A percentile compares a stretch with the other conserved stretches of the same genome.
Conservation (phyloP, 2,888 invertebrate genomes). For the Gonocerus acuteangulatus region DNA sequence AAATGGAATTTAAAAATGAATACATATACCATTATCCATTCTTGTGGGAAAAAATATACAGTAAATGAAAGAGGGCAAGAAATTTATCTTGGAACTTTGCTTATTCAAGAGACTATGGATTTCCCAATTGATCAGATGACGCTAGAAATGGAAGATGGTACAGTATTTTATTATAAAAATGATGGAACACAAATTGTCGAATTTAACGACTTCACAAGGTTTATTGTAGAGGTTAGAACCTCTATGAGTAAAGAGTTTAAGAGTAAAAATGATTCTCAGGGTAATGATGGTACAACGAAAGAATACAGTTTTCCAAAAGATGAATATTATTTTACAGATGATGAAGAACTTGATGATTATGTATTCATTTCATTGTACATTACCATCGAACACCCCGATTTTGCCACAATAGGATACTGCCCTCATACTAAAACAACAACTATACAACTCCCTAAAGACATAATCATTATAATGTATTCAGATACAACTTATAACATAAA, state of each 20-base stretch:
- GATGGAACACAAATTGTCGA: conserved; percentile 16
- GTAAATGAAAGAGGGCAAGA: neutral
- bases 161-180: neutral
- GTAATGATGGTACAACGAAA: too few relatives aligned
- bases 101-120: neutral
- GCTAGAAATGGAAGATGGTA: conserved; percentile 10
- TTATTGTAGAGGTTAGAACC: neutral
- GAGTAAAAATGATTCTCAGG: too few relatives aligned
- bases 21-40: neutral
- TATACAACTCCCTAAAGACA: conserved; percentile 3
- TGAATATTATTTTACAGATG: too few relatives aligned
- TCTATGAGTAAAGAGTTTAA: too few relatives aligned
- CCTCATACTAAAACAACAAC: neutral
- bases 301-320: too few relatives aligned
- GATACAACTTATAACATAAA: conserved; percentile 8
- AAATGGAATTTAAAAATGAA: neutral
- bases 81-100: neutral
- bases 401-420: neutral
- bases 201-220: conserved; percentile 13
- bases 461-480: neutral
- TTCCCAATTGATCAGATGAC: neutral
- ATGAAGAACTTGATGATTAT: too few relatives aligned
- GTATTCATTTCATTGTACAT: too few relatives aligned
- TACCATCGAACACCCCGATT: conserved; percentile 11
- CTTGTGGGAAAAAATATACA: neutral